Evolutionary conservation across 2,888 invertebrate species (phyloP).

Genomic region (Yponomeuta sedellus): DNA sequence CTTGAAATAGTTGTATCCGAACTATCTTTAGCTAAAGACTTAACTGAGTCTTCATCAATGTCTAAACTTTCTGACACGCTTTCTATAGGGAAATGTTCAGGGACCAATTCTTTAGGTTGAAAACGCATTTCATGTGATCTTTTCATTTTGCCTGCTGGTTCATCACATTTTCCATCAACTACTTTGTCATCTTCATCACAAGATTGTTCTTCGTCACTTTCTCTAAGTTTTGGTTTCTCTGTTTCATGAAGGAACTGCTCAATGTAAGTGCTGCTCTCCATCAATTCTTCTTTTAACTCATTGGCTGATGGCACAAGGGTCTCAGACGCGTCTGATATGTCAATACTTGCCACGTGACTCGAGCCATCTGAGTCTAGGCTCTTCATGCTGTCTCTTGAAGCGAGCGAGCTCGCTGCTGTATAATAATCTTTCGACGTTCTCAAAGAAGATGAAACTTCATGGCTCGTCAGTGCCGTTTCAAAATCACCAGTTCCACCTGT

Average conservation of each 20-base stretch:
- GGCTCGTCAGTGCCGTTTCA: constrained; percentile 88
- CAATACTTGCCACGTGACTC: constrained; percentile 91
- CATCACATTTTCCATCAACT: constrained; percentile 57
- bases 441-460: constrained; percentile 83
- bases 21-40: constrained; percentile 45
- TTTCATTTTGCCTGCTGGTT: constrained; percentile 86
- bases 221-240: constrained; percentile 55
- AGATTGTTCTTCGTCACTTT: constrained; percentile 73
- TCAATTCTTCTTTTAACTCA: constrained; percentile 85
- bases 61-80: constrained; percentile 61
- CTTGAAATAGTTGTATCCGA: constrained; percentile 68
- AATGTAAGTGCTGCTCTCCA: constrained; percentile 78
- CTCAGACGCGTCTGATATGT: constrained; percentile 94
- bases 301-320: constrained; percentile 94
- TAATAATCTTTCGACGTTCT: constrained; percentile 90
- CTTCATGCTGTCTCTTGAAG: constrained; percentile 92
- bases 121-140: constrained; percentile 94
- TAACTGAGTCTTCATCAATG: constrained; percentile 58
- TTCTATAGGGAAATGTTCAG: constrained; percentile 64
- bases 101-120: constrained; percentile 77
- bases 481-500: constrained; percentile 90
- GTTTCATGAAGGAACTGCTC: constrained; percentile 69
- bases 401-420: constrained; percentile 90
- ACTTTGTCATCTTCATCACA: constrained; percentile 75
- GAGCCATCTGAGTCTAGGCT: constrained; percentile 93